phyloP scores from a whole-genome alignment of 2,113 vertebrate species.

The Nycticebus coucang region DNA sequence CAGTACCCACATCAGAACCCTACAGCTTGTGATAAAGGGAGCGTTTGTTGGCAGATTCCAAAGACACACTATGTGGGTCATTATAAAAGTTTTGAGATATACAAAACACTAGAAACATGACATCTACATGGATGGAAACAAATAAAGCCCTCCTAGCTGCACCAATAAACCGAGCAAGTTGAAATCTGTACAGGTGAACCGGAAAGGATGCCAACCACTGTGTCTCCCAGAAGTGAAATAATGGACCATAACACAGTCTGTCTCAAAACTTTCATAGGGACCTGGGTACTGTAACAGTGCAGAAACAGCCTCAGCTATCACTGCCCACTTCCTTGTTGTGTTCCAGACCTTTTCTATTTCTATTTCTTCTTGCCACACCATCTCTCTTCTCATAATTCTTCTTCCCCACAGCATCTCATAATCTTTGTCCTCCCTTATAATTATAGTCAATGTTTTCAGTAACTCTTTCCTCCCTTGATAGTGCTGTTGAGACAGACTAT shows the following conservation, averaged over 20 bases:
- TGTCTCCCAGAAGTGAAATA: too few species aligned
- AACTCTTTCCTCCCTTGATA: constrained; percentile 37
- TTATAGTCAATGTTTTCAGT: constrained; percentile 28
- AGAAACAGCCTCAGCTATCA: not conserved
- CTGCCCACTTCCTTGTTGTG: not conserved
- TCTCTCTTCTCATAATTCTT: constrained; percentile 13
- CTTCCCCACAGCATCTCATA: not conserved
- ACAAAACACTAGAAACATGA: too few species aligned
- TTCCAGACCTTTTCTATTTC: constrained; percentile 20
- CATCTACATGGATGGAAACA: too few species aligned
- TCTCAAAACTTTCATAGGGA: too few species aligned
- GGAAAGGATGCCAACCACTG: too few species aligned
- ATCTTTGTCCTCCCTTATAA: constrained; percentile 18
- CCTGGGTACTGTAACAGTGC: not conserved
- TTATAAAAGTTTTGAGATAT: too few species aligned
- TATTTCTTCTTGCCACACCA: not conserved
- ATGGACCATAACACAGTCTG: too few species aligned
- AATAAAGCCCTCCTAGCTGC: too few species aligned
- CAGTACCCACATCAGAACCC: not conserved
- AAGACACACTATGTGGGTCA: not conserved
- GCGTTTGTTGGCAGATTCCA: not conserved
- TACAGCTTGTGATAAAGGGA: not conserved
- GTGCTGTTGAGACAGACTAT: constrained; percentile 16
- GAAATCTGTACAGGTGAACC: too few species aligned
- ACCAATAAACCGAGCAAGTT: too few species aligned